Percentiles rank a stretch among this genome's conserved stretches.
Conservation (phyloP, 92 coral and sea anemone species). For the Porites divaricata region DNA sequence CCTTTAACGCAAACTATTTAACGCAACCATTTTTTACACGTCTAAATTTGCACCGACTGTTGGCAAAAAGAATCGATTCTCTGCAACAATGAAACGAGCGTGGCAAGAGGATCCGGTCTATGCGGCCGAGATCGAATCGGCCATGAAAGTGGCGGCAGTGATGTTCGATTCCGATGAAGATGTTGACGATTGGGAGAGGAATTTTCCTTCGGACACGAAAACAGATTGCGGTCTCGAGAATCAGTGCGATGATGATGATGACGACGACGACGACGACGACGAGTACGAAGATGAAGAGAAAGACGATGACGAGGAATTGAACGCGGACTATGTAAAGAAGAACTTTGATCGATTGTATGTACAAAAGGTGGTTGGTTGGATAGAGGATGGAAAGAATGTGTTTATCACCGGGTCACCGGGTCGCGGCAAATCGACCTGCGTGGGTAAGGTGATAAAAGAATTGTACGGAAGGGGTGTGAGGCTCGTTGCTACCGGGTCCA, state of each 20-base stretch:
- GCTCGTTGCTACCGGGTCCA: constrained; percentile 3
- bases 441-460: not conserved
- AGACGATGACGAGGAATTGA: not conserved
- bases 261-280: not conserved
- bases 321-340: constrained; percentile 1
- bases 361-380: not conserved
- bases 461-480: not conserved
- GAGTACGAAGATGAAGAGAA: not conserved
- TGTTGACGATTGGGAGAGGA: no score
- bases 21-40: not conserved
- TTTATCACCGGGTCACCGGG: no score
- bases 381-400: not conserved
- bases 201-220: no score
- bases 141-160: no score
- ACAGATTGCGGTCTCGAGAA: no score
- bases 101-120: not conserved
- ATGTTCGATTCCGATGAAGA: no score
- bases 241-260: not conserved
- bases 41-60: not conserved
- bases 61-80: not conserved
- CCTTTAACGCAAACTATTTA: no score
- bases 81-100: not conserved
- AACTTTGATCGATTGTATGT: constrained; percentile 11
- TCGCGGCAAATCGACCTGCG: constrained; percentile 23
- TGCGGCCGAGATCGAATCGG: not conserved